phyloP scores from a whole-genome alignment of 2,888 invertebrate genomes.

The Zaprionus obscuricornis region DNA sequence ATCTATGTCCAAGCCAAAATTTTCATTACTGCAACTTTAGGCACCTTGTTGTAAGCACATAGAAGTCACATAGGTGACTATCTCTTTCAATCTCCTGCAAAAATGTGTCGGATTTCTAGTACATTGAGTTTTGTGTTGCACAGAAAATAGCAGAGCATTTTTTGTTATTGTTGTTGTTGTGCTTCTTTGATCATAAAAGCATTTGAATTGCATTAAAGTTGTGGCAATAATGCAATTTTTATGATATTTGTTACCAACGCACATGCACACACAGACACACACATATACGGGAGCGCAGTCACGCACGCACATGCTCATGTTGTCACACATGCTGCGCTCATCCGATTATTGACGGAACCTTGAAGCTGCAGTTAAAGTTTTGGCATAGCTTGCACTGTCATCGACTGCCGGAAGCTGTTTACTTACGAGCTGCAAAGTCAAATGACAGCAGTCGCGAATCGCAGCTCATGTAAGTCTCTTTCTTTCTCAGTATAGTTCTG shows the following conservation, averaged over 20 bases:
- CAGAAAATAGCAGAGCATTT: too few relatives aligned
- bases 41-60: conserved; percentile 23
- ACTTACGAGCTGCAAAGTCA: conserved; percentile 38
- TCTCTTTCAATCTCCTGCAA: neutral
- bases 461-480: too few relatives aligned
- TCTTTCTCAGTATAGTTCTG: too few relatives aligned
- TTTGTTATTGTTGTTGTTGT: too few relatives aligned
- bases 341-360: conserved; percentile 14
- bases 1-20: conserved; percentile 38
- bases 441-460: conserved; percentile 4
- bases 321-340: neutral
- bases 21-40: conserved; percentile 24
- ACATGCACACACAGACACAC: too few relatives aligned
- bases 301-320: neutral
- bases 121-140: conserved; percentile 30
- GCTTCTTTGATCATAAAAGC: conserved; percentile 42
- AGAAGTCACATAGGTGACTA: too few relatives aligned
- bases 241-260: conserved; percentile 44
- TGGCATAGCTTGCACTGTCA: conserved; percentile 16
- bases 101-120: conserved; percentile 26
- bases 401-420: conserved; percentile 48
- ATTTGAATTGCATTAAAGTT: conserved; percentile 61
- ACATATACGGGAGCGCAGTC: conserved; percentile 13
- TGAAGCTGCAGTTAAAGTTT: conserved; percentile 21
- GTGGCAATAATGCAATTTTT: conserved; percentile 57